Conservation (phyloP, 2,113 vertebrate species). For the Pica pica region DNA sequence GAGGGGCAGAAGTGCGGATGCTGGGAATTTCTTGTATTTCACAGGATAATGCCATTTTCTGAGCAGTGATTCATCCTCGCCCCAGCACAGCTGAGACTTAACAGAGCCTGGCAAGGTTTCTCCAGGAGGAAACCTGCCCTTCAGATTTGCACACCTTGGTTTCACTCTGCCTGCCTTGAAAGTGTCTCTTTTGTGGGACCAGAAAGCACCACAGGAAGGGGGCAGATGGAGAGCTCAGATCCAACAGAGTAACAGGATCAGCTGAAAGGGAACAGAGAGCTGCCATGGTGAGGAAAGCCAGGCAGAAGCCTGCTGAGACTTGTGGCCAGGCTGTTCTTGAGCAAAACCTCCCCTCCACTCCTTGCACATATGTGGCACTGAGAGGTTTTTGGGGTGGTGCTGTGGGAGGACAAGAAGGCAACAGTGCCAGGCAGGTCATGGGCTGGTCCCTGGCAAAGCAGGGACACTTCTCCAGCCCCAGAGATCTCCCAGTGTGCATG, state of each 20-base stretch:
- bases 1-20: not conserved
- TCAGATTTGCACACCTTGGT: not conserved
- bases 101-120: not conserved
- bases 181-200: not conserved
- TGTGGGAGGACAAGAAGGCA: not conserved
- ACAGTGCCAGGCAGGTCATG: not conserved
- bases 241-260: not conserved
- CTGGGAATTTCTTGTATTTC: not conserved
- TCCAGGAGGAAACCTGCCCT: not conserved
- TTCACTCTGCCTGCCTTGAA: not conserved
- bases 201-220: accelerated
- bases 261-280: not conserved
- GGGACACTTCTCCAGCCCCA: not conserved
- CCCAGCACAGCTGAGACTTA: not conserved
- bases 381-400: not conserved
- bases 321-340: not conserved
- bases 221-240: not conserved
- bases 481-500: not conserved
- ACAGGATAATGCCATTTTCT: not conserved
- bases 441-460: not conserved
- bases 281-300: not conserved
- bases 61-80: not conserved
- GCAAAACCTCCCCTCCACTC: not conserved
- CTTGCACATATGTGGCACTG: not conserved
- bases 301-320: not conserved